These are phyloP conservation scores for Microcebus ravelobensis DNA, from an alignment of 2,113 vertebrate species.

Conservation along the genomic window DNA sequence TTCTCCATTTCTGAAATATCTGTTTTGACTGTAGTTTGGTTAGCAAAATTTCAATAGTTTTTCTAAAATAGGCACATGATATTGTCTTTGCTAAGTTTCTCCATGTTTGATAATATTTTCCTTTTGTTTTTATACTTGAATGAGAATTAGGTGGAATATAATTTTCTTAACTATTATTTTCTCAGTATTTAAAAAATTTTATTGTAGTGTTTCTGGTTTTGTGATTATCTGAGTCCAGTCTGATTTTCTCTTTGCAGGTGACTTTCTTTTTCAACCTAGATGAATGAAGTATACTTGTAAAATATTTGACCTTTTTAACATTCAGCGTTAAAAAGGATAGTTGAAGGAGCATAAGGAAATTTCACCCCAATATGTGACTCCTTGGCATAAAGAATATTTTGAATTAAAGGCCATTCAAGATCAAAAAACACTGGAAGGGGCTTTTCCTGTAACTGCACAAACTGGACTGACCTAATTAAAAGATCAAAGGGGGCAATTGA, in stretches of 20 bases:
- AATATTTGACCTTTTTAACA: not conserved
- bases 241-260: not conserved
- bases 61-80: not conserved
- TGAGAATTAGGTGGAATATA: not conserved
- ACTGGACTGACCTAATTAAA: no score
- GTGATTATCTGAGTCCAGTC: not conserved
- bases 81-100: not conserved
- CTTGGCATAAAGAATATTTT: no score
- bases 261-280: not conserved
- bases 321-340: not conserved
- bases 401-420: no score
- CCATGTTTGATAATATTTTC: not conserved
- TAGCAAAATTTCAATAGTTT: not conserved
- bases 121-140: not conserved
- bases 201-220: not conserved
- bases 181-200: not conserved
- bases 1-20: not conserved
- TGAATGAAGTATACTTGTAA: conserved; percentile 20
- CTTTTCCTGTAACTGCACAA: no score
- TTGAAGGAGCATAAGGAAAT: no score
- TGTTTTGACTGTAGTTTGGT: not conserved
- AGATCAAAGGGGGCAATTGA: no score
- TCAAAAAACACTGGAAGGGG: no score
- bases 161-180: conserved; percentile 25
- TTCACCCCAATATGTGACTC: no score